Conservation (phyloP, 2,888 invertebrate species). For the Macrostomum cliftonense region DNA sequence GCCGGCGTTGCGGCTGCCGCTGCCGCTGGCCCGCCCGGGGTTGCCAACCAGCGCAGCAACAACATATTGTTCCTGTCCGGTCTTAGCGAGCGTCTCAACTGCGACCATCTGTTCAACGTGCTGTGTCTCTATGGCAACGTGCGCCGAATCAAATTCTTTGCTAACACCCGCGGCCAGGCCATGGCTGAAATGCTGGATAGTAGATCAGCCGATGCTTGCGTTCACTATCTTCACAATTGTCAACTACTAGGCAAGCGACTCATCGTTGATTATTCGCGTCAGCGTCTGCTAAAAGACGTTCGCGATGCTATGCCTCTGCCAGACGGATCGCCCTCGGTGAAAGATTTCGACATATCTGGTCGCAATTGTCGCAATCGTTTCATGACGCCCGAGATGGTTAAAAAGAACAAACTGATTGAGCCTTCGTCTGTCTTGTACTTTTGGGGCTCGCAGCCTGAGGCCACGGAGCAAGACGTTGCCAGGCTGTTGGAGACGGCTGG, state of each 20-base stretch:
- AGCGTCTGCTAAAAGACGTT: constrained; percentile 51
- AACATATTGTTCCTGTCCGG: constrained; percentile 85
- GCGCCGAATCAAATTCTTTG: constrained; percentile 70
- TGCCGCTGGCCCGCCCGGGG: too few species aligned
- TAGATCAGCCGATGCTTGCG: constrained; percentile 75
- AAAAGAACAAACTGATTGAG: constrained; percentile 52
- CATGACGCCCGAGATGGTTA: constrained; percentile 78
- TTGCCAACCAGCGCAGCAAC: too few species aligned
- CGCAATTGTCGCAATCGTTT: constrained; percentile 70
- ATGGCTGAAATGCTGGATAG: constrained; percentile 98
- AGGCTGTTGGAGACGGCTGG: too few species aligned
- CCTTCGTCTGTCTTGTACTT: too few species aligned
- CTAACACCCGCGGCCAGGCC: constrained; percentile 91
- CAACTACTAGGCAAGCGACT: constrained; percentile 51
- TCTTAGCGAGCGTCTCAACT: constrained; percentile 76
- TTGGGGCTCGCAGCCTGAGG: too few species aligned
- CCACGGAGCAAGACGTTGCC: too few species aligned
- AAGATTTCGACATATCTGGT: constrained; percentile 72
- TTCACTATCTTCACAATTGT: constrained; percentile 79
- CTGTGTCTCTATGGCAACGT: constrained; percentile 97
- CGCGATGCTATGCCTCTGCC: constrained; percentile 82
- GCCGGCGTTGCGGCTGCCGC: too few species aligned
- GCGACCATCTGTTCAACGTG: constrained; percentile 84
- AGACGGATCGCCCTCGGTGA: constrained; percentile 88
- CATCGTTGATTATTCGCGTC: constrained; percentile 24